Evolutionary conservation across 2,113 vertebrate genomes (phyloP).

Genomic region (Merops nubicus): DNA sequence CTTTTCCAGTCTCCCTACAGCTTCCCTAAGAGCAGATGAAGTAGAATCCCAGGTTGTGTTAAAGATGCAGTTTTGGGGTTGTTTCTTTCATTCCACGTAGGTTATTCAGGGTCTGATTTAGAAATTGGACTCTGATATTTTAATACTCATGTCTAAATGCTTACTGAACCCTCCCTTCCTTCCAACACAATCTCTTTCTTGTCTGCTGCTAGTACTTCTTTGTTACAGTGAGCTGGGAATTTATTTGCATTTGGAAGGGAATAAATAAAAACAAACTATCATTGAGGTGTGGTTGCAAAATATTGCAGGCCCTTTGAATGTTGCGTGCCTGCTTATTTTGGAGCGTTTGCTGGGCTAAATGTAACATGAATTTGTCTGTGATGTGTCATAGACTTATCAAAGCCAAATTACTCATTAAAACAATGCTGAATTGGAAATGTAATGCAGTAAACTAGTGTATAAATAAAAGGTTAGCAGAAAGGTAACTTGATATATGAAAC

Average conservation of each 20-base stretch:
- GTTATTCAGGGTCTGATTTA: constrained; percentile 7
- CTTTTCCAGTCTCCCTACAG: background rate
- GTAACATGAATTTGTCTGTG: background rate
- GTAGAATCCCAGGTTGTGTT: background rate
- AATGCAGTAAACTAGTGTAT: background rate
- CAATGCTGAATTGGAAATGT: constrained; percentile 55
- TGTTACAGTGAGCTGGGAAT: background rate
- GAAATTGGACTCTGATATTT: background rate
- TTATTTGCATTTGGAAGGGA: constrained; percentile 5
- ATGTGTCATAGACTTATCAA: background rate
- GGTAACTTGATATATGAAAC: constrained; percentile 67
- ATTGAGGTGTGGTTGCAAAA: background rate
- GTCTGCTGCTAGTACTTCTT: background rate
- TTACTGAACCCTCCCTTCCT: background rate
- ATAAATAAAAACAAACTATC: constrained; percentile 38
- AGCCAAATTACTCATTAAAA: constrained; percentile 59
- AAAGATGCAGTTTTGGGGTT: background rate
- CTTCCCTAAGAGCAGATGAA: background rate
- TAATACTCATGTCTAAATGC: background rate
- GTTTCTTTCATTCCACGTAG: background rate
- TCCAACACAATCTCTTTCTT: constrained; percentile 22
- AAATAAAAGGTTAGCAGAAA: constrained; percentile 55
- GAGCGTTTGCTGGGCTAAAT: background rate
- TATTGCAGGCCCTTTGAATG: background rate
- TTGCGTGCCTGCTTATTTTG: background rate